These are phyloP conservation scores for Hyles euphorbiae DNA, from an alignment of 1,140 invertebrate species.

Conservation along the genomic window DNA sequence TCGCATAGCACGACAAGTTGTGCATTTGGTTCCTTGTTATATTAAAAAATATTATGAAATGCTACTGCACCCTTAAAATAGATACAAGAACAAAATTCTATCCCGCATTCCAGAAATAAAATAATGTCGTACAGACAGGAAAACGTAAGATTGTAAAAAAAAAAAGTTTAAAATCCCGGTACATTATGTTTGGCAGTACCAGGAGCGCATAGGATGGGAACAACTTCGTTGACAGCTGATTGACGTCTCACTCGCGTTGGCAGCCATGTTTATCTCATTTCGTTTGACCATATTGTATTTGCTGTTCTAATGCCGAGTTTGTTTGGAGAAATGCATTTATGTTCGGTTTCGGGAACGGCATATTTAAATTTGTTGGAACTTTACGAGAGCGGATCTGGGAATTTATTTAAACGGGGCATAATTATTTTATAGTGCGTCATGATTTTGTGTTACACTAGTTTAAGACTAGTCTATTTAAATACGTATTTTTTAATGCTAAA, in stretches of 20 bases:
- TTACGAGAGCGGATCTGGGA: too few relatives aligned
- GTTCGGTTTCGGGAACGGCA: background rate
- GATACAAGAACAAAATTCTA: background rate
- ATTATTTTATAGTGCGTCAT: too few relatives aligned
- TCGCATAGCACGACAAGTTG: too few relatives aligned
- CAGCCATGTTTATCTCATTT: conserved; percentile 67
- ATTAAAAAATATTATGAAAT: too few relatives aligned
- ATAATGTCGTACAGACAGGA: conserved; percentile 19
- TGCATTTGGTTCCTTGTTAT: too few relatives aligned
- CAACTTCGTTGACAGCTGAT: conserved; percentile 70
- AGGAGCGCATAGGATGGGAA: conserved; percentile 60
- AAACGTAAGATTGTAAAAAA: conserved; percentile 16
- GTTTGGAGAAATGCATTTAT: background rate
- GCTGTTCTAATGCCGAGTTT: background rate
- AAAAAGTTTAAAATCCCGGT: conserved; percentile 35
- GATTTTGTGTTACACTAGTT: too few relatives aligned
- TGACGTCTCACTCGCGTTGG: conserved; percentile 68
- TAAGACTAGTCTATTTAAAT: too few relatives aligned
- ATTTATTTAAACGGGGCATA: too few relatives aligned
- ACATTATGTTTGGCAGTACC: conserved; percentile 53
- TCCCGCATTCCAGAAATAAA: background rate
- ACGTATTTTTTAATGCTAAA: too few relatives aligned
- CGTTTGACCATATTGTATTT: conserved; percentile 34
- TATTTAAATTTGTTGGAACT: conserved; percentile 37
- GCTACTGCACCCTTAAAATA: too few relatives aligned